Evolutionary conservation across 64 coral and sea anemone species (phyloP).

Genomic region (Dendrophyllia cribrosa): DNA sequence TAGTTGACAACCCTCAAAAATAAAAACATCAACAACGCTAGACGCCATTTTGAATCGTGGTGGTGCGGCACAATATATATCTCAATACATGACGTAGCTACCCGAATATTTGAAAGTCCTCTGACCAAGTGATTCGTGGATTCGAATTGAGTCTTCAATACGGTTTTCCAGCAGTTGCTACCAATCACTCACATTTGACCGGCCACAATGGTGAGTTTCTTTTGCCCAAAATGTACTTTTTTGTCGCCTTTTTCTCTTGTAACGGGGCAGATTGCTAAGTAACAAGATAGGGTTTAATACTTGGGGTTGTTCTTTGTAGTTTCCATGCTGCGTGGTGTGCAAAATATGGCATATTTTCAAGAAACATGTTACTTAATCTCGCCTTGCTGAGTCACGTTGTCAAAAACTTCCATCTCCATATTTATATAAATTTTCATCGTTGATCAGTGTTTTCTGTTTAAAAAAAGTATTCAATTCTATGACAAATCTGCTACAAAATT

Average conservation of each 20-base stretch:
- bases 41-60: neutral
- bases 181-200: neutral
- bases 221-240: neutral
- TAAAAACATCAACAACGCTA: neutral
- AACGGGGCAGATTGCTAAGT: neutral
- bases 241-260: neutral
- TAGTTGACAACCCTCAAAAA: neutral
- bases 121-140: neutral
- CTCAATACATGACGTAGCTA: neutral
- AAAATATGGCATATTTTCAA: neutral
- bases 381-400: conserved; percentile 68
- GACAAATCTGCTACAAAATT: no score
- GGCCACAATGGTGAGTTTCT: conserved; percentile 36
- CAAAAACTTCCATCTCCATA: neutral
- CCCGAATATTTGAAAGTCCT: neutral
- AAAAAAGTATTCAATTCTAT: no score
- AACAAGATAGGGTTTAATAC: neutral
- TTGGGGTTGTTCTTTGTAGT: neutral
- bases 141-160: neutral
- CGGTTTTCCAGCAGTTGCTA: neutral
- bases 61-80: no score
- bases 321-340: neutral
- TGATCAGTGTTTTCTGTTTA: neutral
- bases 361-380: conserved; percentile 11
- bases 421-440: neutral